phyloP scores from a whole-genome alignment of 2,797 vertebrate genomes.

The Sebastiscus tertius region DNA sequence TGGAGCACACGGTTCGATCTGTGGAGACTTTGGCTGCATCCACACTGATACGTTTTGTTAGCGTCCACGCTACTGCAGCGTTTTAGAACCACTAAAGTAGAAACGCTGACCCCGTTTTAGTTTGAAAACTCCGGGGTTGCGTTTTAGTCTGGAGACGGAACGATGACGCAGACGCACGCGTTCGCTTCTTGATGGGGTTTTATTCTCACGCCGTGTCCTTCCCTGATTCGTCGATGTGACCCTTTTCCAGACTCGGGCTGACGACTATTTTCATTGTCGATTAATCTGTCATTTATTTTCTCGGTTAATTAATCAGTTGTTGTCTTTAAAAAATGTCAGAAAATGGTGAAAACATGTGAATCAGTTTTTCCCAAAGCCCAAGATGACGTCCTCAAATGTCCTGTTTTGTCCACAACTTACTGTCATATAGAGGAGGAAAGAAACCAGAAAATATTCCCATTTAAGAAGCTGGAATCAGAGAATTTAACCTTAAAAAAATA shows the following conservation, averaged over 20 bases:
- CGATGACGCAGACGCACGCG: too few species aligned
- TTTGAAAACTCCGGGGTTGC: too few species aligned
- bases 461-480: not conserved
- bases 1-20: conserved; percentile 51
- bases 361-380: not conserved
- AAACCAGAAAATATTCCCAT: not conserved
- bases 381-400: not conserved
- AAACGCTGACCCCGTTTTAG: too few species aligned
- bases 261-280: not conserved
- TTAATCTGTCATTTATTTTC: too few species aligned
- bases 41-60: not conserved
- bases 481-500: not conserved
- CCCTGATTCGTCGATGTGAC: too few species aligned
- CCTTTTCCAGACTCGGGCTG: not conserved
- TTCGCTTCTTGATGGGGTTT: too few species aligned
- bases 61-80: too few species aligned
- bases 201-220: too few species aligned
- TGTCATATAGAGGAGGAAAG: not conserved
- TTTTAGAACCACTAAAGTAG: too few species aligned
- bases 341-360: not conserved
- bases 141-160: too few species aligned
- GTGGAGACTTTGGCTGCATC: conserved; percentile 10
- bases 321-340: not conserved
- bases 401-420: not conserved
- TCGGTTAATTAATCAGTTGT: not conserved